These are phyloP conservation scores for Fulica atra DNA, from an alignment of 2,113 vertebrate species.

Conservation along the genomic window DNA sequence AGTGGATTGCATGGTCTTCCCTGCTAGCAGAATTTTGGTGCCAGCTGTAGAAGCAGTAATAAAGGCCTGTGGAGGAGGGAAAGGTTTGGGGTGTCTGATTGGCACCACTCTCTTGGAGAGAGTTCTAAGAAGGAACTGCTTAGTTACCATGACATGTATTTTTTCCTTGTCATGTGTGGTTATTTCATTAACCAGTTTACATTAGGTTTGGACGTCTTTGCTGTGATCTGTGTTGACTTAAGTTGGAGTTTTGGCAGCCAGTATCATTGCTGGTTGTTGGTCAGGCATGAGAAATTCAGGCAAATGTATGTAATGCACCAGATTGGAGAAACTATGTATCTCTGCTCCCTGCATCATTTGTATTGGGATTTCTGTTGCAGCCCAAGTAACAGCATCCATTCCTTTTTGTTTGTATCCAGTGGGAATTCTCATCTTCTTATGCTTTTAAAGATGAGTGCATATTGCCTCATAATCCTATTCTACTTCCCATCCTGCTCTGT, in stretches of 20 bases:
- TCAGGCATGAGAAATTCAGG: background rate
- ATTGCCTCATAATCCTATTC: background rate
- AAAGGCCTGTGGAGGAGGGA: background rate
- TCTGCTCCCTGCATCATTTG: background rate
- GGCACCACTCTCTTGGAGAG: background rate
- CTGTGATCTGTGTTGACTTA: background rate
- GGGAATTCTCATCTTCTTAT: background rate
- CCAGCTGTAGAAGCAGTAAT: background rate
- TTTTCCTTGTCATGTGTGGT: background rate
- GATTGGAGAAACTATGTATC: background rate
- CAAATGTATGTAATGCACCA: background rate
- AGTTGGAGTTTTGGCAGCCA: background rate
- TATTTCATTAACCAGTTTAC: background rate
- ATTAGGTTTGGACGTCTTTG: background rate
- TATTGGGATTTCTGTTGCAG: background rate
- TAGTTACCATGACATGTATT: background rate
- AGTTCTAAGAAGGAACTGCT: background rate
- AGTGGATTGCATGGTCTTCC: background rate
- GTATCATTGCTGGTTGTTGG: background rate
- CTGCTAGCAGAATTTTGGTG: background rate
- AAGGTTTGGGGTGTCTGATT: background rate
- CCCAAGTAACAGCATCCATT: background rate
- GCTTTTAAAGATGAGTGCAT: background rate
- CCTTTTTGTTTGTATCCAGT: background rate
- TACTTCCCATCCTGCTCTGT: background rate